Percentiles rank a stretch among this genome's conserved stretches.
phyloP scores from a whole-genome alignment of 2,113 vertebrate species.

The Cisticola juncidis region DNA sequence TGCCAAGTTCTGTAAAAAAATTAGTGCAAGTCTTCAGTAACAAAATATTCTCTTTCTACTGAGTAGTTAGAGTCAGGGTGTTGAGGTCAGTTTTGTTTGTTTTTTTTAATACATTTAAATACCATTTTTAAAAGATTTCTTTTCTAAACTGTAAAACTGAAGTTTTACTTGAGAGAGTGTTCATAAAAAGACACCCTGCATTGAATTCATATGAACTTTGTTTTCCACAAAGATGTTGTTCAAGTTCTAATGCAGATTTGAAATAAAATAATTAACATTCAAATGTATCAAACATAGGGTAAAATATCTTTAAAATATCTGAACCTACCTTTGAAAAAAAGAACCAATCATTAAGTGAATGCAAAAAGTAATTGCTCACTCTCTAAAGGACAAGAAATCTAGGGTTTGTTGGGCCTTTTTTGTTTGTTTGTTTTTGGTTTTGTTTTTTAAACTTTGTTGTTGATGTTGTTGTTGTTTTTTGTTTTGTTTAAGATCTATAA shows the following conservation, averaged over 20 bases:
- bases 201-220: background rate
- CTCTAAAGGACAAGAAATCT: background rate
- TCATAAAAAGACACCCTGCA: background rate
- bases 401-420: background rate
- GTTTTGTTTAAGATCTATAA: background rate
- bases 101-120: background rate
- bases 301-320: background rate
- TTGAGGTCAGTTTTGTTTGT: background rate
- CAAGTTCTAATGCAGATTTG: background rate
- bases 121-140: background rate
- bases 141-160: background rate
- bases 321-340: background rate
- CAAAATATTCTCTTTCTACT: background rate
- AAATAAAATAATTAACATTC: background rate
- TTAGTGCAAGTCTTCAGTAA: background rate
- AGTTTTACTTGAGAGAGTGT: background rate
- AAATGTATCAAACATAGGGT: background rate
- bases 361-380: background rate
- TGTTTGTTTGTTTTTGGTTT: too few relatives aligned
- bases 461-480: too few relatives aligned
- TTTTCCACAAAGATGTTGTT: background rate
- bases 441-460: too few relatives aligned
- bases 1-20: background rate
- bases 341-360: background rate
- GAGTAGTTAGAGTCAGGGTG: background rate